These are phyloP conservation scores for Agelaius phoeniceus DNA, from an alignment of 2,113 vertebrate species.

Conservation along the genomic window DNA sequence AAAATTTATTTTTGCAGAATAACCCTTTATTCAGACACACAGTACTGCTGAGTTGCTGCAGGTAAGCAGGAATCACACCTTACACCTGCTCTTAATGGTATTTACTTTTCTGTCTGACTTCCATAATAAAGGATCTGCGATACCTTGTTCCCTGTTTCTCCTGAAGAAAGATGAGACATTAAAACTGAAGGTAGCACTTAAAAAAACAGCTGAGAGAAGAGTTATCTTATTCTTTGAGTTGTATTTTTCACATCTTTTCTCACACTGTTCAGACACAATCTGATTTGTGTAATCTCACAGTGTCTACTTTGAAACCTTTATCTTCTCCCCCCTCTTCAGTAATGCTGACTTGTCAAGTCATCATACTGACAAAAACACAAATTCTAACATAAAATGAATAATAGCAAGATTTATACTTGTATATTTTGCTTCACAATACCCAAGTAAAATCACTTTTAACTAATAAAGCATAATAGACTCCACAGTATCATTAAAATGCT, in stretches of 20 bases:
- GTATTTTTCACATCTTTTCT: neutral
- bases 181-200: neutral
- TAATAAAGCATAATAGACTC: neutral
- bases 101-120: neutral
- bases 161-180: neutral
- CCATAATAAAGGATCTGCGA: neutral
- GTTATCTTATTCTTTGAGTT: neutral
- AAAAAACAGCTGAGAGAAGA: neutral
- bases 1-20: neutral
- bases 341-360: neutral
- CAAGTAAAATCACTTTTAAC: neutral
- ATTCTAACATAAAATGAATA: neutral
- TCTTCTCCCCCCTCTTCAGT: neutral
- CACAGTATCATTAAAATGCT: neutral
- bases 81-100: neutral
- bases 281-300: neutral
- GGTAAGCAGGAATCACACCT: neutral
- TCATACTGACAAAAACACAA: neutral
- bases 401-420: neutral
- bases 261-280: neutral
- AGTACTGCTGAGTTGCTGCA: neutral
- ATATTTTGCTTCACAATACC: neutral
- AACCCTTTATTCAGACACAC: neutral
- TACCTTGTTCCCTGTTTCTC: neutral
- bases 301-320: neutral